Percentiles rank a stretch among this genome's conserved stretches.
Evolutionary conservation across 2,888 invertebrate species (phyloP).

Genomic region (Morpho helenor): DNA sequence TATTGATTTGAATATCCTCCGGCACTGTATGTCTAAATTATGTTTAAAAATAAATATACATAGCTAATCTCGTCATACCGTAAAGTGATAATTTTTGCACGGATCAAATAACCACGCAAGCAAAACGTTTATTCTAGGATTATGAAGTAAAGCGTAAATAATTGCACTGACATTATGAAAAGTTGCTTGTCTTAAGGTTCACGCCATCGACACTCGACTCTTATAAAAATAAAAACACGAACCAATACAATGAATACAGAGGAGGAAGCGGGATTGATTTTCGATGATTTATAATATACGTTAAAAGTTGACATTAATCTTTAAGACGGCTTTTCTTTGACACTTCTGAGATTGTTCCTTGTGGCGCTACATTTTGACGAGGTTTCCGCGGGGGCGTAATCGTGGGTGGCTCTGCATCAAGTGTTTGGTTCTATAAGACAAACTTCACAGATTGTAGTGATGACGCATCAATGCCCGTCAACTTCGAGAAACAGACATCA

Average conservation of each 20-base stretch:
- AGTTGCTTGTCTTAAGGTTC: conserved; percentile 12
- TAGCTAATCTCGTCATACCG: conserved; percentile 6
- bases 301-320: conserved; percentile 8
- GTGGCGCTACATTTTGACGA: conserved; percentile 11
- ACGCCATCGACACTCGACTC: conserved; percentile 3
- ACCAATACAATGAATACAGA: background rate
- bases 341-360: conserved; percentile 3
- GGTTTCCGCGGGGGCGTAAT: conserved; percentile 40
- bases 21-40: too few relatives aligned
- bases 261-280: conserved; percentile 8
- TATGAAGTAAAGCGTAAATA: conserved; percentile 15
- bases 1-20: too few relatives aligned
- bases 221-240: conserved; percentile 3
- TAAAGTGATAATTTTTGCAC: conserved; percentile 11
- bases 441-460: conserved; percentile 37
- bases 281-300: background rate
- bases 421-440: conserved; percentile 43
- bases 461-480: conserved; percentile 50
- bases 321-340: conserved; percentile 3
- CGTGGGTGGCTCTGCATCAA: conserved; percentile 50
- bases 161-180: conserved; percentile 12
- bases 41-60: too few relatives aligned
- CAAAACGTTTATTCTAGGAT: conserved; percentile 13
- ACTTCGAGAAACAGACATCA: conserved; percentile 29
- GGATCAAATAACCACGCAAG: conserved; percentile 10